Conservation (phyloP, 2,888 invertebrate species). For the Pollenia griseotomentosa region DNA sequence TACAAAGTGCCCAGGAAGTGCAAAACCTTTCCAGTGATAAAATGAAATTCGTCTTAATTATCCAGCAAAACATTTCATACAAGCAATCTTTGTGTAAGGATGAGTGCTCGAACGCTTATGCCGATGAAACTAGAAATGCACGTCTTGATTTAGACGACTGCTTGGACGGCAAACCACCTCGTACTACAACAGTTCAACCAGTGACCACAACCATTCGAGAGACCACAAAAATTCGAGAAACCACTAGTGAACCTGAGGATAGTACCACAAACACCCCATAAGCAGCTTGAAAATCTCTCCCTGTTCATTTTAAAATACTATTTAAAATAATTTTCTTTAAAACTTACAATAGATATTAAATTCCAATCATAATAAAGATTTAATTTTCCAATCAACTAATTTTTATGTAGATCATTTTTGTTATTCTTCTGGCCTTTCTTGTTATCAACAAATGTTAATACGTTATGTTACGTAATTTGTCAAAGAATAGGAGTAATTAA, state of each 20-base stretch:
- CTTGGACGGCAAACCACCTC: not conserved
- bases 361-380: too few species aligned
- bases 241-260: not conserved
- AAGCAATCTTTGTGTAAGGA: not conserved
- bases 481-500: too few species aligned
- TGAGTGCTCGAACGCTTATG: not conserved
- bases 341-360: too few species aligned
- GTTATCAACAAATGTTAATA: too few species aligned
- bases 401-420: too few species aligned
- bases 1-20: slow-evolving; percentile 17
- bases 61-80: not conserved
- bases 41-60: not conserved
- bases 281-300: not conserved
- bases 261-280: not conserved
- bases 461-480: too few species aligned
- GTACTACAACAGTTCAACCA: too few species aligned
- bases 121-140: not conserved
- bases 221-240: not conserved
- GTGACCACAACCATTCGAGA: too few species aligned
- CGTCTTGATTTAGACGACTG: not conserved
- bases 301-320: not conserved
- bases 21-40: slow-evolving; percentile 22
- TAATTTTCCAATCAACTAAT: too few species aligned
- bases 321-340: too few species aligned
- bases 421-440: too few species aligned